These are phyloP conservation scores for Meta bourneti DNA, from an alignment of 2,888 invertebrate genomes.

Conservation along the genomic window DNA sequence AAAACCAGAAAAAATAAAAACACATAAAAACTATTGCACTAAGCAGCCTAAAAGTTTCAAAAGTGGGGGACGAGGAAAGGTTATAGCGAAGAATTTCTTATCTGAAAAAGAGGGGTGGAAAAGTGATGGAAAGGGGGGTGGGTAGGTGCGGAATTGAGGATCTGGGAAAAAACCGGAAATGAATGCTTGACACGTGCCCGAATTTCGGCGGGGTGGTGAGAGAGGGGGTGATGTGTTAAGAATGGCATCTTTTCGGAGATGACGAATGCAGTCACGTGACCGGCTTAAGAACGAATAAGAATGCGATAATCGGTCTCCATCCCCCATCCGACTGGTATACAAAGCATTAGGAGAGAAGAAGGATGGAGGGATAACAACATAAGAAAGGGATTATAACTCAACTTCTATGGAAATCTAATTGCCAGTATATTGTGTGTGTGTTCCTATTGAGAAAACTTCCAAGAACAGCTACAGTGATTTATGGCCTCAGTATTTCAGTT, in stretches of 20 bases:
- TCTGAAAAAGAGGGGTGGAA: constrained; percentile 9
- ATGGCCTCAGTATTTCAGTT: neutral
- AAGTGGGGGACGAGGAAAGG: constrained; percentile 42
- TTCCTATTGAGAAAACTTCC: neutral
- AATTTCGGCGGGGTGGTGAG: constrained; percentile 23
- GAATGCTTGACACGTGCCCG: constrained; percentile 73
- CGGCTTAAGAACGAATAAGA: constrained; percentile 59
- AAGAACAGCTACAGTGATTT: neutral
- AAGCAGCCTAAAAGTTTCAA: constrained; percentile 69
- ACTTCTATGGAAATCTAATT: constrained; percentile 30
- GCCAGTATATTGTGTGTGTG: neutral
- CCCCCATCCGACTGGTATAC: constrained; percentile 20
- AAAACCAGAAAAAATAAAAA: constrained; percentile 28
- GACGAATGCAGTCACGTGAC: constrained; percentile 67
- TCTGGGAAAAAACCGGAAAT: constrained; percentile 65
- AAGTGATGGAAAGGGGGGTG: neutral
- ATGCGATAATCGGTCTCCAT: constrained; percentile 63
- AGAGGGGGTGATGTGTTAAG: constrained; percentile 38
- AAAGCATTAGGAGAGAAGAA: constrained; percentile 44
- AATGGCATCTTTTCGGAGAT: constrained; percentile 48
- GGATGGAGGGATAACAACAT: constrained; percentile 26
- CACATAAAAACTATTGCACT: constrained; percentile 30
- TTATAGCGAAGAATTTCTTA: constrained; percentile 65
- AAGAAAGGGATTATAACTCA: constrained; percentile 35
- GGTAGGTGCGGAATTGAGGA: neutral